Evolutionary conservation across 1,140 invertebrate genomes (phyloP), one percentile per base, ranked within the genome.

Genomic region (Drosophila tristis): DNA sequence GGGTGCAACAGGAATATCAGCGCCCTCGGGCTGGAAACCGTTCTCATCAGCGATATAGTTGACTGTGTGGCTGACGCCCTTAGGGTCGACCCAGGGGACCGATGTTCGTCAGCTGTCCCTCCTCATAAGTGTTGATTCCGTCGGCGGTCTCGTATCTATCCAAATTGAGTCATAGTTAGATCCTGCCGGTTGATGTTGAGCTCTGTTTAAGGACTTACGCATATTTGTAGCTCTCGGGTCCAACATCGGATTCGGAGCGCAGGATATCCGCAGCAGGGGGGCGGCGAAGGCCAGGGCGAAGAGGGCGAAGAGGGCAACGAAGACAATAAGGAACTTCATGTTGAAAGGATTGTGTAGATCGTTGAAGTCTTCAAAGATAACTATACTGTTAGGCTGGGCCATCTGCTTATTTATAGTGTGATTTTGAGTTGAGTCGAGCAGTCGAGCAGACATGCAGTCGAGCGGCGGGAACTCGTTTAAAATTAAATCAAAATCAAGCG

Each of bases 11-110:
- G 91, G 91, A 16, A 95, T 74, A 91, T 95, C 94, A 23, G 92
- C 94, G 13, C 94, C 94, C 58, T 92, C 50, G 6, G 95, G 95
- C 63, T 94, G 95, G 93, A 95, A 96, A 23, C 96, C 96, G 72
- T 96, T 95, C 90, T 86, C 68, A 50, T 90, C 86, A 42, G 89
- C 89, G 20, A 79, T 1, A 44, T 91, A 91, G 43, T 4, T 75
- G 42, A 91, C 54, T 2, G 15, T 31, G 60, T 73, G 78, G 45
- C 5, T n/a, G 0, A 8, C 20, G 20, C 90, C 90, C 35, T 91
- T 73, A 31, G 61, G 51, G 15, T 0, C 80, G 4, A 86, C 29
- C 8, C 8, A 91, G 2, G 3, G 23, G 68, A 1, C 81, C 78
- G 8, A 0, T 0, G 13, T 77, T 61, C 0, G 42, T 35, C 15